phyloP scores from a whole-genome alignment of 1,140 invertebrate genomes.

The Cyclina sinensis region DNA sequence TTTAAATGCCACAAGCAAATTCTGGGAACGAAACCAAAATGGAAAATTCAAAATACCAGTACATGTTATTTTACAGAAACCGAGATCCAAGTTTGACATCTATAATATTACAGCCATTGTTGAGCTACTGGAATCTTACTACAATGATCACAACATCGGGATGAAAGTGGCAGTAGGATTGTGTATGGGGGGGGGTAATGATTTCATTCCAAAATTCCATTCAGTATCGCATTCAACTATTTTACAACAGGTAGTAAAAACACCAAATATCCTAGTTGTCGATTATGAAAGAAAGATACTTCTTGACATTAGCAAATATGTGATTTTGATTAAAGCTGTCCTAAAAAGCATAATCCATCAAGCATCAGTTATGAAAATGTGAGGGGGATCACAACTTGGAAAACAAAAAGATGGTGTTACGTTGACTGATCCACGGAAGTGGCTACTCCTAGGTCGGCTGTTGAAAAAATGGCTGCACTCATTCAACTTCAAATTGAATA shows the following conservation, averaged over 20 bases:
- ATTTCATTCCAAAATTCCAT: constrained; percentile 17
- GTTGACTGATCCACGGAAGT: not conserved
- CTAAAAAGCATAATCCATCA: not conserved
- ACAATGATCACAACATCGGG: constrained; percentile 1
- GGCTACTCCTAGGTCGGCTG: not conserved
- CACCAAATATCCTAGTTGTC: no score
- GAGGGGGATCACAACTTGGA: not conserved
- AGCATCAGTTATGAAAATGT: not conserved
- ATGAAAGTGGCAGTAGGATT: not conserved
- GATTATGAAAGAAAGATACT: not conserved
- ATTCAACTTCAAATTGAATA: not conserved
- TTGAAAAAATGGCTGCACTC: not conserved
- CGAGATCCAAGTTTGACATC: not conserved
- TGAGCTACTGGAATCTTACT: not conserved
- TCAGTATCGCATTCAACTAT: constrained; percentile 1
- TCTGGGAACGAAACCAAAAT: not conserved
- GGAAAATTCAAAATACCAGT: not conserved
- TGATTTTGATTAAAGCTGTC: not conserved
- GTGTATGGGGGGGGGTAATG: constrained; percentile 22
- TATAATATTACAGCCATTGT: constrained; percentile 23
- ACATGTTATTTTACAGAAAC: constrained; percentile 23
- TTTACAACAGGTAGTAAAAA: not conserved
- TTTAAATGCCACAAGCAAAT: not conserved
- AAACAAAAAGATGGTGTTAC: not conserved
- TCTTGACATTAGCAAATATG: not conserved